Evolutionary conservation across 2,113 vertebrate genomes (phyloP).

Genomic region (Speoplatyrhinus poulsoni): DNA sequence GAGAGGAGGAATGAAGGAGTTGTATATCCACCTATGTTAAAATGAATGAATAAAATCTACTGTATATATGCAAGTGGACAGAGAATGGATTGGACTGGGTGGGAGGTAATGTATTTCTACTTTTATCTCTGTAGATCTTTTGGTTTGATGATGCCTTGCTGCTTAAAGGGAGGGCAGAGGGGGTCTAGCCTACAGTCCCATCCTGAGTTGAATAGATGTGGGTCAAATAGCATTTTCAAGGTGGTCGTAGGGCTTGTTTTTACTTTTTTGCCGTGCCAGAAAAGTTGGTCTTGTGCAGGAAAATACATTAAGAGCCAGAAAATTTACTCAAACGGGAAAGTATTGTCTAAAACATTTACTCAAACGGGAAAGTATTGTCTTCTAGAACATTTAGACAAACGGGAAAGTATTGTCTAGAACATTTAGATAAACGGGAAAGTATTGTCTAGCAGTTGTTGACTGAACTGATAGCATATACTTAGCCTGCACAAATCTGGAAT

Average conservation of each 20-base stretch:
- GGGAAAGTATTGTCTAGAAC: not conserved
- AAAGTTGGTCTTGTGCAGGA: not conserved
- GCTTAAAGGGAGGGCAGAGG: conserved; percentile 70
- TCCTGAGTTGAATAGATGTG: conserved; percentile 32
- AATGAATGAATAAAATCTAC: conserved; percentile 6
- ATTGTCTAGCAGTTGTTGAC: not conserved
- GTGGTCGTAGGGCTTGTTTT: conserved; percentile 35
- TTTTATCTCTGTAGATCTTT: conserved; percentile 50
- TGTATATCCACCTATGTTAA: conserved; percentile 9
- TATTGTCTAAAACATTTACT: conserved; percentile 20
- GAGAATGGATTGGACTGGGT: conserved; percentile 4
- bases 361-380: conserved; percentile 5
- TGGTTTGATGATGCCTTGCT: conserved; percentile 71
- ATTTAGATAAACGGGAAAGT: too few species aligned
- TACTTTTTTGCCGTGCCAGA: conserved; percentile 31
- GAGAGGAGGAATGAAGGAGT: conserved; percentile 9
- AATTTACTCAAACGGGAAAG: conserved; percentile 25
- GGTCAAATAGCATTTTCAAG: conserved; percentile 36
- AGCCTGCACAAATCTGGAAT: conserved; percentile 30
- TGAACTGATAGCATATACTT: conserved; percentile 3
- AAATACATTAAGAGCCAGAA: conserved; percentile 5
- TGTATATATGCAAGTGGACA: conserved; percentile 19
- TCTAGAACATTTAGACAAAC: conserved; percentile 23
- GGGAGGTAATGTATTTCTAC: conserved; percentile 42
- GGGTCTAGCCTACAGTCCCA: conserved; percentile 58